Evolutionary conservation across 2,113 vertebrate species (phyloP), one percentile per base, ranked within the genome.

Genomic region (Cervus canadensis): DNA sequence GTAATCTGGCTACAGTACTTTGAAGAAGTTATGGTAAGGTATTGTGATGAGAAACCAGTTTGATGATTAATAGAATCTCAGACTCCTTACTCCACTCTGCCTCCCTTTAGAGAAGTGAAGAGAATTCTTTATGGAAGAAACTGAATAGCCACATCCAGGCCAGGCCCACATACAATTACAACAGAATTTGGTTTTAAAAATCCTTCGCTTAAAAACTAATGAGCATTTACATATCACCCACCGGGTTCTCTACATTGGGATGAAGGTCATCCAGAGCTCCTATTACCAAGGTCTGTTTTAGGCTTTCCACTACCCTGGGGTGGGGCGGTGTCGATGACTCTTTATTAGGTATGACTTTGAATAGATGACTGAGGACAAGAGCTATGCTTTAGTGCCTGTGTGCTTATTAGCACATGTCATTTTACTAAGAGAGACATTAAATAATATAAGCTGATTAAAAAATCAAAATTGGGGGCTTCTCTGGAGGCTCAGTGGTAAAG

Each of bases 71-170:
- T 0, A 56, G 52, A 52, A 67, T 52, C 7, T 89, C 81, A 8
- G 30, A 67, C 19, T 43, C 57, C 21, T 59, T 43, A 56, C 26
- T 54, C 33, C 43, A 71, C 6, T 54, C 43, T 60, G 36, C 54
- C 60, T 62, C 45, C 50, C 26, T 95, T 85, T 26, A 64, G 25
- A 64, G 30, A 48, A 57, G 15, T 17, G 59, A 1, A 9, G 7
- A 82, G 16, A 91, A 48, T 33, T 87, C 85, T 89, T 92, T 12
- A 43, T 6, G 50, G 16, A 52, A 95, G 86, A 89, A 45, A 89
- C 2, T 57, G 14, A 56, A 86, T 3, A 89, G 26, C 23, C n/a
- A 33, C 50, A 59, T 52, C 52, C n/a, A 91, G 54, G 26, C n/a
- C 60, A 91, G 45, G 36, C 45, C n/a, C 13, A 43, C 36, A 48